These are phyloP conservation scores for Bedellia somnulentella DNA, from an alignment of 2,888 invertebrate species.

Conservation along the genomic window DNA sequence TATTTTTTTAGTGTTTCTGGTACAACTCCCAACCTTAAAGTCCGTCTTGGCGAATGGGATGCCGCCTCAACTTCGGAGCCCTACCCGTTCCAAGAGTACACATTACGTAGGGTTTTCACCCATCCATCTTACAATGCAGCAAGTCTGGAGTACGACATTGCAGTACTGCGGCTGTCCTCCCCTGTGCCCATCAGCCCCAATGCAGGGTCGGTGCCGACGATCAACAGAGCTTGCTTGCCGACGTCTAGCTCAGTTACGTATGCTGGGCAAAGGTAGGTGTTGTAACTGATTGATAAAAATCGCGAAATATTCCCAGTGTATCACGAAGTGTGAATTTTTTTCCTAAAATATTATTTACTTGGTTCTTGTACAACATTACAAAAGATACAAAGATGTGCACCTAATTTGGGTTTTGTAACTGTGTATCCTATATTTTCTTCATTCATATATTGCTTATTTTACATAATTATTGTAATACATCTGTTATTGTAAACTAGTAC, in stretches of 20 bases:
- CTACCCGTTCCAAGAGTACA: constrained; percentile 65
- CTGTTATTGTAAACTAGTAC: too few relatives aligned
- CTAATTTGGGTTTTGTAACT: too few relatives aligned
- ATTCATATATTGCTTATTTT: too few relatives aligned
- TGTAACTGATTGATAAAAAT: not conserved
- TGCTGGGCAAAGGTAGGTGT: constrained; percentile 49
- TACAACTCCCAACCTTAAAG: constrained; percentile 59
- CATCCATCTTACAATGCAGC: constrained; percentile 69
- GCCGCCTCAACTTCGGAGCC: constrained; percentile 66
- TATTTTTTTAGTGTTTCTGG: constrained; percentile 45
- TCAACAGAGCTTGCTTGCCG: constrained; percentile 66
- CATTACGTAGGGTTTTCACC: constrained; percentile 58
- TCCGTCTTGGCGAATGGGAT: constrained; percentile 78
- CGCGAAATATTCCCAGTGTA: not conserved
- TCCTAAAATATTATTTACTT: too few relatives aligned
- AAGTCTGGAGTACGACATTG: constrained; percentile 81
- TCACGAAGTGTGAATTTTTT: too few relatives aligned
- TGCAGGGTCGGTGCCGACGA: constrained; percentile 50
- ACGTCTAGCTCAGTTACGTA: constrained; percentile 28
- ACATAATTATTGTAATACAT: too few relatives aligned
- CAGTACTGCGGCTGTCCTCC: constrained; percentile 69
- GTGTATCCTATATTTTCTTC: too few relatives aligned
- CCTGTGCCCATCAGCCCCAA: constrained; percentile 52
- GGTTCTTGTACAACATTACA: too few relatives aligned
- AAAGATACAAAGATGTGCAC: too few relatives aligned